Conservation (phyloP, 2,113 vertebrate genomes). For the Leptodactylus fuscus region DNA sequence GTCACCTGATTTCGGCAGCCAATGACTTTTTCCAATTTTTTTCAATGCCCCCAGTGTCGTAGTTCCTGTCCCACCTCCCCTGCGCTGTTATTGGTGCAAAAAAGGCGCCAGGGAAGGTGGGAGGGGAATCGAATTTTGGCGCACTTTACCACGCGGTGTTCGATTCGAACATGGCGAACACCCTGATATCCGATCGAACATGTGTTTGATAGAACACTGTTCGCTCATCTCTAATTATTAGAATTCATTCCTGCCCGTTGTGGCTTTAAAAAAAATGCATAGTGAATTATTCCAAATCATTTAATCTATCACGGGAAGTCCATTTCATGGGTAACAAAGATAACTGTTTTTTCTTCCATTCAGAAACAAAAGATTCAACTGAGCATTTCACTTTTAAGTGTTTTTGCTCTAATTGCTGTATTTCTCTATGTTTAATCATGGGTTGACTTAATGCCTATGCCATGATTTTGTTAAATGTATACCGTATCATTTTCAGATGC, state of each 20-base stretch:
- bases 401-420: constrained; percentile 48
- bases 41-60: too few species aligned
- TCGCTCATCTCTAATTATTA: constrained; percentile 22
- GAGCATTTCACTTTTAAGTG: constrained; percentile 37
- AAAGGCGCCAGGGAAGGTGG: too few species aligned
- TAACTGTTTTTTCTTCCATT: constrained; percentile 41
- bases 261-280: constrained; percentile 30
- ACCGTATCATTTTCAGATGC: constrained; percentile 61
- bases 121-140: too few species aligned
- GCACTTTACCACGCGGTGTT: too few species aligned
- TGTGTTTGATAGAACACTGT: too few species aligned
- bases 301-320: constrained; percentile 45
- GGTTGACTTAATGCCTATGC: constrained; percentile 58
- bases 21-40: too few species aligned
- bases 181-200: too few species aligned
- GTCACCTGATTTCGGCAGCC: too few species aligned
- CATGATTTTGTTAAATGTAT: constrained; percentile 58
- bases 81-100: too few species aligned
- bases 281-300: constrained; percentile 54
- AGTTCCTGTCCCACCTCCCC: too few species aligned
- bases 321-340: constrained; percentile 38
- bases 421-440: constrained; percentile 55
- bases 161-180: too few species aligned
- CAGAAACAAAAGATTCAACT: constrained; percentile 52
- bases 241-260: background rate